A percentile compares a stretch with the other conserved stretches of the same genome.
phyloP scores from a whole-genome alignment of 2,888 invertebrate genomes.

The Mythimna pallens region DNA sequence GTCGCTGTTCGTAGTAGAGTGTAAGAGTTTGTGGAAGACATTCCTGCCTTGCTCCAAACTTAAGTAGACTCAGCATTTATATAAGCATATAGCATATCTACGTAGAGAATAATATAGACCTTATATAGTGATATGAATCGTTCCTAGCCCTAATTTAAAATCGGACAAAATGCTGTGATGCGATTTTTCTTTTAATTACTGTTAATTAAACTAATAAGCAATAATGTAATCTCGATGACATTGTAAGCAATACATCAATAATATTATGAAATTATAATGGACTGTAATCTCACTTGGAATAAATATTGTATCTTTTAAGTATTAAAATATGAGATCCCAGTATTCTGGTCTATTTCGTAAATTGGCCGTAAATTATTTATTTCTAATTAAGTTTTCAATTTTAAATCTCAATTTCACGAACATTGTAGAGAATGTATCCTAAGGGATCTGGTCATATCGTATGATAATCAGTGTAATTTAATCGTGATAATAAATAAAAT shows the following conservation, averaged over 20 bases:
- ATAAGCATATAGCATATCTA: slow-evolving; percentile 36
- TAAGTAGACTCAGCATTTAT: slow-evolving; percentile 62
- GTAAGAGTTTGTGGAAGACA: slow-evolving; percentile 30
- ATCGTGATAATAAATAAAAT: slow-evolving; percentile 55
- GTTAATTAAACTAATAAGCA: slow-evolving; percentile 59
- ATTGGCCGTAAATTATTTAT: slow-evolving; percentile 45
- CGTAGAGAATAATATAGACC: slow-evolving; percentile 50
- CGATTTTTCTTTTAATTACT: slow-evolving; percentile 59
- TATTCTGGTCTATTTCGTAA: slow-evolving; percentile 33
- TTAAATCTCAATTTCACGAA: slow-evolving; percentile 36
- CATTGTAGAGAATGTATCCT: slow-evolving; percentile 29
- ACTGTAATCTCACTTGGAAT: slow-evolving; percentile 56
- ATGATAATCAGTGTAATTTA: slow-evolving; percentile 57
- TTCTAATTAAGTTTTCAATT: slow-evolving; percentile 26
- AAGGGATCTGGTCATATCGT: slow-evolving; percentile 62
- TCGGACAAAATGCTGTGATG: slow-evolving; percentile 75
- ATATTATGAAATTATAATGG: slow-evolving; percentile 42
- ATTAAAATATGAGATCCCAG: slow-evolving; percentile 44
- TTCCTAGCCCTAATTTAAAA: slow-evolving; percentile 74
- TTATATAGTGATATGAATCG: slow-evolving; percentile 68
- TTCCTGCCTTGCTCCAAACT: slow-evolving; percentile 52
- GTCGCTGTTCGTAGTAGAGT: slow-evolving; percentile 17
- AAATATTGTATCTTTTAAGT: slow-evolving; percentile 43
- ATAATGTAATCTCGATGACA: slow-evolving; percentile 53
- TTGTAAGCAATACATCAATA: slow-evolving; percentile 61